These are phyloP conservation scores for Pachycephala philippinensis DNA, from an alignment of 2,113 vertebrate genomes.

Conservation along the genomic window DNA sequence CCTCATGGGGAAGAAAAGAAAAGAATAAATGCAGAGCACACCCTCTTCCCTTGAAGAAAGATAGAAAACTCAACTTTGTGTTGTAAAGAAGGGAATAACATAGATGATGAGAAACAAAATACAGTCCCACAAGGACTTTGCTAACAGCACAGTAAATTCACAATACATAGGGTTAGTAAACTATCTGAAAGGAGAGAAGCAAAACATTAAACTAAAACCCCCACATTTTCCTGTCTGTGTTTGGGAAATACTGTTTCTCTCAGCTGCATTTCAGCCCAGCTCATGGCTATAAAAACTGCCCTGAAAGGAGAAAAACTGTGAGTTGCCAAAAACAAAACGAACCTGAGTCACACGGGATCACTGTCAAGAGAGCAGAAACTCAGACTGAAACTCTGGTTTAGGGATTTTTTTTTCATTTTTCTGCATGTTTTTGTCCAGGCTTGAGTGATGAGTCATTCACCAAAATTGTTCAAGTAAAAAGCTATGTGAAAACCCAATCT, in stretches of 20 bases:
- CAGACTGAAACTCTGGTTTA: background rate
- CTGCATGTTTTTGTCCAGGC: background rate
- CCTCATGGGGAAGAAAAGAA: background rate
- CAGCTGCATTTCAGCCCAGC: background rate
- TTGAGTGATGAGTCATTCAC: background rate
- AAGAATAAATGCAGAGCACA: background rate
- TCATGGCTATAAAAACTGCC: background rate
- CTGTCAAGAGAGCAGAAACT: background rate
- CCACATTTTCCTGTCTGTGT: background rate
- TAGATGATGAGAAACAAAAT: background rate
- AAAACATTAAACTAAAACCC: background rate
- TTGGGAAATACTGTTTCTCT: constrained; percentile 18
- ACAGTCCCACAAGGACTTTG: background rate
- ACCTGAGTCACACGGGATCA: background rate
- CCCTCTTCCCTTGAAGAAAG: constrained; percentile 25
- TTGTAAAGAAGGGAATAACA: background rate
- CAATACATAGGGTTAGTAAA: constrained; percentile 41
- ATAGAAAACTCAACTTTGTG: background rate
- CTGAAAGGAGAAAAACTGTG: background rate
- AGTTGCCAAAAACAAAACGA: background rate
- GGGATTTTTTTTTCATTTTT: background rate
- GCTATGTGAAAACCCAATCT: background rate
- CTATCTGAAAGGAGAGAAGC: background rate
- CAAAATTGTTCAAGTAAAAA: background rate
- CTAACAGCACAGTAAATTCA: constrained; percentile 4